Evolutionary conservation across 2,113 vertebrate species (phyloP), one percentile per base, ranked within the genome.

Genomic region (Danionella cerebrum): DNA sequence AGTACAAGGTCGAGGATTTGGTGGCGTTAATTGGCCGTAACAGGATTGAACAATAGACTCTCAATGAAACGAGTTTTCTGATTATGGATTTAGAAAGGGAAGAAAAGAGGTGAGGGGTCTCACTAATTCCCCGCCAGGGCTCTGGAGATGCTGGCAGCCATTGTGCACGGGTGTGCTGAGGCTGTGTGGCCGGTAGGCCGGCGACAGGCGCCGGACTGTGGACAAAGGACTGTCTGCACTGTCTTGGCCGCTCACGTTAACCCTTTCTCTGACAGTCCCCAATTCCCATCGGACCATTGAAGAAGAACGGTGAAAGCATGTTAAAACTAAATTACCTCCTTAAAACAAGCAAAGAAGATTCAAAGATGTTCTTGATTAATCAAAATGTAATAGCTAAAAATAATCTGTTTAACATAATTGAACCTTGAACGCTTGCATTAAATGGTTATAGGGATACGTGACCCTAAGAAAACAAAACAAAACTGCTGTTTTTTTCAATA

Each of bases 211-310:
- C 86, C 88, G 79, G 81, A 82, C 78, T 77, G 59, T 33, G 70
- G 84, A 87, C 84, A 89, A 89, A 89, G 84, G 82, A 71, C 81
- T 90, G 90, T 91, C 89, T 90, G 85, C 87, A 78, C 71, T 72
- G 65, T 75, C 76, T 67, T 75, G 67, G 65, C 58, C 65, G 12
- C 19, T 19, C 36, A 1, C 16, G 11, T 71, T 70, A 79, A 83
- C 74, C 73, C 78, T 60, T 44, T 48, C n/a, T 4, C 12, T 42
- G n/a, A n/a, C n/a, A n/a, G n/a, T n/a, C n/a, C n/a, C n/a, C n/a
- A n/a, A n/a, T n/a, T n/a, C n/a, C n/a, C n/a, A n/a, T n/a, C n/a
- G n/a, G n/a, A n/a, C n/a, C n/a, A n/a, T n/a, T n/a, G n/a, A n/a
- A n/a, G n/a, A n/a, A 24, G 18, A 16, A 69, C 38, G 21, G 59